Evolutionary conservation across 2,797 vertebrate species (phyloP).

Genomic region (Schizothorax lantsangensis): DNA sequence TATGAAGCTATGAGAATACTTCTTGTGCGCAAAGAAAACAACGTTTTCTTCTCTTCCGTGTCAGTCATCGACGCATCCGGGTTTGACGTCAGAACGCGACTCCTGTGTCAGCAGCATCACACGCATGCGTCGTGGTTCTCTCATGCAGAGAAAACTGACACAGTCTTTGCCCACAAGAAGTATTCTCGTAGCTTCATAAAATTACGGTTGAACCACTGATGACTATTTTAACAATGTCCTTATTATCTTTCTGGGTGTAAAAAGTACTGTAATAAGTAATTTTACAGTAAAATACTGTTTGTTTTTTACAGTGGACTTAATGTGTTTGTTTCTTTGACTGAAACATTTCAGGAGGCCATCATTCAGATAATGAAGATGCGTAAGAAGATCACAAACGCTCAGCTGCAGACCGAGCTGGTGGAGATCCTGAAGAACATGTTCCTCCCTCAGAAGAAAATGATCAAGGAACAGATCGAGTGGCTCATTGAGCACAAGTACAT

Average conservation of each 20-base stretch:
- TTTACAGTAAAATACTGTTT: neutral
- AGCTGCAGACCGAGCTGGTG: constrained; percentile 99
- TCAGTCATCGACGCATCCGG: no score
- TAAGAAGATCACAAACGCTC: constrained; percentile 99
- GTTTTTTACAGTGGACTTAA: neutral
- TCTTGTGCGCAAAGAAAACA: no score
- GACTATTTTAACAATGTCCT: neutral
- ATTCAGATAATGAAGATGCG: constrained; percentile 99
- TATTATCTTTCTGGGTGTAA: neutral
- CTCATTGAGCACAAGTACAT: constrained; percentile 99
- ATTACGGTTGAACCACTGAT: no score
- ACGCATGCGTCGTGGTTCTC: no score
- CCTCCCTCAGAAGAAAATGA: constrained; percentile 99
- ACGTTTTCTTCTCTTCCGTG: no score
- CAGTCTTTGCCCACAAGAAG: neutral
- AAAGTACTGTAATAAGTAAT: neutral
- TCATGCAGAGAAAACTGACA: no score
- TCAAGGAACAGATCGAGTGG: constrained; percentile 99
- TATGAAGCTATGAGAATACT: no score
- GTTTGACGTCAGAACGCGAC: no score
- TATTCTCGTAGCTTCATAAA: neutral
- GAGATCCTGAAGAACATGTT: constrained; percentile 99
- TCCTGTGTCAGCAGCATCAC: no score
- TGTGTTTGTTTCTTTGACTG: neutral
- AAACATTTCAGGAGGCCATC: constrained; percentile 89